Percentiles rank a stretch among this genome's conserved stretches.
These are phyloP conservation scores for Hipparchia semele DNA, from an alignment of 2,888 invertebrate species.

Conservation along the genomic window DNA sequence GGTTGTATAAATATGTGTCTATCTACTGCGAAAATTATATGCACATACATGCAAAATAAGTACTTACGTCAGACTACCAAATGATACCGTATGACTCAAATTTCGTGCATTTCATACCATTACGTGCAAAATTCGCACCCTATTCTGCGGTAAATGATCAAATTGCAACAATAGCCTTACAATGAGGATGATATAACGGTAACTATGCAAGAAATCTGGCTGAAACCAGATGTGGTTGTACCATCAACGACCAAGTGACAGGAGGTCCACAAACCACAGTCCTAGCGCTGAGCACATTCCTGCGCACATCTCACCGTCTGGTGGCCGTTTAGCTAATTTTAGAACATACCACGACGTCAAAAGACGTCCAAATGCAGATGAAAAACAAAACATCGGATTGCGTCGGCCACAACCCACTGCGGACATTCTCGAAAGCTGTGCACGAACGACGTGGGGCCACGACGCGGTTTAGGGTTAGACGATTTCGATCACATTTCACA, in stretches of 20 bases:
- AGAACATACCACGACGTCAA: slow-evolving; percentile 80
- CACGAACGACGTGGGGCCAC: slow-evolving; percentile 81
- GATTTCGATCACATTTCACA: slow-evolving; percentile 76
- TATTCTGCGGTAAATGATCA: slow-evolving; percentile 19
- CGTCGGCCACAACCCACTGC: slow-evolving; percentile 66
- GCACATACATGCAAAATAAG: slow-evolving; percentile 45
- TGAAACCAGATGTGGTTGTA: slow-evolving; percentile 34
- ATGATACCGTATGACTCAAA: slow-evolving; percentile 54
- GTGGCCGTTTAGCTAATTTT: slow-evolving; percentile 73
- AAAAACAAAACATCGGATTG: slow-evolving; percentile 77
- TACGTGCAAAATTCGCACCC: slow-evolving; percentile 36
- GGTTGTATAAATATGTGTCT: slow-evolving; percentile 39
- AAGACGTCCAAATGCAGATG: slow-evolving; percentile 76
- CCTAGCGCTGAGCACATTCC: slow-evolving; percentile 58
- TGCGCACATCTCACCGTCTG: slow-evolving; percentile 66
- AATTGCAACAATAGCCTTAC: slow-evolving; percentile 31
- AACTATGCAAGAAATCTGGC: slow-evolving; percentile 45
- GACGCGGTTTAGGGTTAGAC: slow-evolving; percentile 81
- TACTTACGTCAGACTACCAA: slow-evolving; percentile 50
- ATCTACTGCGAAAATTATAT: slow-evolving; percentile 43
- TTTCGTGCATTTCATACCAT: slow-evolving; percentile 34
- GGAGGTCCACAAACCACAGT: slow-evolving; percentile 43
- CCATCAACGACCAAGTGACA: slow-evolving; percentile 44
- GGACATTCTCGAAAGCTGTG: slow-evolving; percentile 77
- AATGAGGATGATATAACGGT: slow-evolving; percentile 43